Evolutionary conservation across 2,797 vertebrate species (phyloP), one percentile per base, ranked within the genome.

Genomic region (Moxostoma hubbsi): DNA sequence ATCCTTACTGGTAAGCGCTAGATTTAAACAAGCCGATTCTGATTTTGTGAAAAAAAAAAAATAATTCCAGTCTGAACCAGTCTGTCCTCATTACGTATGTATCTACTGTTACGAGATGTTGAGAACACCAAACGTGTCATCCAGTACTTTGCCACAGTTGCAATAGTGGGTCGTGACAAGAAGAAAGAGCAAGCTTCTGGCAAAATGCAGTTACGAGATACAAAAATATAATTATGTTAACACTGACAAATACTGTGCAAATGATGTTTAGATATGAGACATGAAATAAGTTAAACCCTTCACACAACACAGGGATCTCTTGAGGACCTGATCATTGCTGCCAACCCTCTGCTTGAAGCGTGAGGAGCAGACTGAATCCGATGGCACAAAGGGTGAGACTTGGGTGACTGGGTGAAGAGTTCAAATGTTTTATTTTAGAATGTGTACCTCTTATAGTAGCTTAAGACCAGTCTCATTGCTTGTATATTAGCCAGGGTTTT

Each of bases 281-380:
- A 24, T 24, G 2, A 24, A 24, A 24, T 24, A 24, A 24, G 24
- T 24, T 24, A 24, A 24, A 24, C 24, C 24, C 24, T 24, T 24
- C 24, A 24, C 24, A 24, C 1, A 24, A 24, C 24, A 24, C 24
- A 24, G 24, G 24, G 24, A 24, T 24, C 24, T 24, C 24, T 24
- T 24, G 24, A 24, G 24, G 24, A 24, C 24, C 24, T 1, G 24
- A 24, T 24, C 24, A 24, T 24, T 24, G 24, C 24, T 24, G 24
- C 2, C 24, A 24, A 24, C 24, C 24, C 24, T 2, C 1, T 1
- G 18, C 18, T 24, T 24, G 18, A 24, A 96, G 6, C 93, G 95
- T n/a, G 95, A 96, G 86, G 95, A 96, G 84, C 95, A 96, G 86
- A 95, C 95, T 72, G 95, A 96, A 86, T 94, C 95, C 0, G 95